phyloP scores from a whole-genome alignment of 2,888 invertebrate genomes.

The Erebia epiphron region DNA sequence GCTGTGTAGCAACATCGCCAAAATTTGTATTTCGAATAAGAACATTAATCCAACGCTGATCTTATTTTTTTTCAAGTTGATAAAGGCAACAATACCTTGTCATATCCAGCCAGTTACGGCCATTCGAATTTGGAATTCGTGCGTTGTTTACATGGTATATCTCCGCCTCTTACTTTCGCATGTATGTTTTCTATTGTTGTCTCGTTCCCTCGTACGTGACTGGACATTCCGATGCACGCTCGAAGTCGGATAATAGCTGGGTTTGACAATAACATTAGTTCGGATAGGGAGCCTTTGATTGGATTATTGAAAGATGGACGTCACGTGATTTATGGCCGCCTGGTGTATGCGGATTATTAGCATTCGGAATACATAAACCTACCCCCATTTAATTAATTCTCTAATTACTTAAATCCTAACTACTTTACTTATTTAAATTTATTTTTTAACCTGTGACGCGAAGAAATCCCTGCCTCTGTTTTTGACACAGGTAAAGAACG shows the following conservation, averaged over 20 bases:
- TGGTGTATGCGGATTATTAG: conserved; percentile 7
- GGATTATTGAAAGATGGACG: conserved; percentile 77
- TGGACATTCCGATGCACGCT: conserved; percentile 71
- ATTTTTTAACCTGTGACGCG: background rate
- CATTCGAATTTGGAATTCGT: conserved; percentile 26
- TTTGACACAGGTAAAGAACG: too few relatives aligned
- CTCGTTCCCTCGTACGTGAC: conserved; percentile 63
- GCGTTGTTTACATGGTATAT: conserved; percentile 32
- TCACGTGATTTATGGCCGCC: conserved; percentile 60
- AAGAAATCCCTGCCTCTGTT: too few relatives aligned
- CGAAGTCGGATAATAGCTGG: conserved; percentile 67
- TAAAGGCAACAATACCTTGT: conserved; percentile 29
- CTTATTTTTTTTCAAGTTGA: conserved; percentile 24
- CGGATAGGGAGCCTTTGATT: conserved; percentile 71
- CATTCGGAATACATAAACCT: too few relatives aligned
- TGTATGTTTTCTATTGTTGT: conserved; percentile 43
- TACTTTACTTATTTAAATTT: background rate
- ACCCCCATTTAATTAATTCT: background rate
- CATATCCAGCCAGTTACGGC: conserved; percentile 29
- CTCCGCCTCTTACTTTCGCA: conserved; percentile 50
- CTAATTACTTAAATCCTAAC: background rate
- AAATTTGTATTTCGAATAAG: conserved; percentile 31
- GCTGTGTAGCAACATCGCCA: conserved; percentile 22
- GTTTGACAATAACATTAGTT: conserved; percentile 79
- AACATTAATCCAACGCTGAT: conserved; percentile 23